Base-by-base conservation (phyloP, 35 echinoderm and acorn worm genomes). In the Strongylocentrotus purpuratus region DNA sequence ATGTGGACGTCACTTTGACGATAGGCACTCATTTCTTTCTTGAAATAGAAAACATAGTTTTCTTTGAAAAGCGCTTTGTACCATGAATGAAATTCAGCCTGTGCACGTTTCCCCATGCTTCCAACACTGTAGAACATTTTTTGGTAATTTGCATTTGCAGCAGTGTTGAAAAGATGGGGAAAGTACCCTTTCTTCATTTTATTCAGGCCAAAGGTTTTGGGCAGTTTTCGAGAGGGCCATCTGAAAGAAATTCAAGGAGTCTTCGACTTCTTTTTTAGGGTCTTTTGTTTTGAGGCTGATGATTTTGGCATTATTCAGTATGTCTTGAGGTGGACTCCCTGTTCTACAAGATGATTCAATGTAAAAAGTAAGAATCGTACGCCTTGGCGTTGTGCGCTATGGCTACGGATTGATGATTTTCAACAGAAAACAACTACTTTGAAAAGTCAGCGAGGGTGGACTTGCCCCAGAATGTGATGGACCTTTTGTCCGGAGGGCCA, bases 311-410 rank as follows among this genome's bases (percentile, higher is more conserved):
- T 94, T 95, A 17, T 96, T 96, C 33, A 91, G 50, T 0, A 97
- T 91, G 86, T 96, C 97, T 1, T 96, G 0, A 17, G 97, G 97
- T n/a, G 33, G 45, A 32, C 60, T 85, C 4, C 91, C 95, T n/a
- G 1, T 33, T 7, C 31, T 20, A 86, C 47, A 7, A 97, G 33
- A 48, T 95, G 46, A 13, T 85, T 78, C 20, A 97, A 41, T 41
- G 33, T 31, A 97, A 60, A 90, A 97, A 97, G 47, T 97, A 94
- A 2, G 92, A 45, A 85, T 97, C 95, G 90, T 96, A 97, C 8
- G 92, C 96, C 61, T 97, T 94, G 22, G 94, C 71, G 88, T 97
- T 97, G 88, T 97, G 96, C 47, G 95, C 95, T 25, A 97, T 92
- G 18, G 86, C 95, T 28, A 95, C 94, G 9, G 88, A 55, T 9